These are phyloP conservation scores for Campopleginae sp. DNA, from an alignment of 2,888 invertebrate genomes.

Conservation along the genomic window DNA sequence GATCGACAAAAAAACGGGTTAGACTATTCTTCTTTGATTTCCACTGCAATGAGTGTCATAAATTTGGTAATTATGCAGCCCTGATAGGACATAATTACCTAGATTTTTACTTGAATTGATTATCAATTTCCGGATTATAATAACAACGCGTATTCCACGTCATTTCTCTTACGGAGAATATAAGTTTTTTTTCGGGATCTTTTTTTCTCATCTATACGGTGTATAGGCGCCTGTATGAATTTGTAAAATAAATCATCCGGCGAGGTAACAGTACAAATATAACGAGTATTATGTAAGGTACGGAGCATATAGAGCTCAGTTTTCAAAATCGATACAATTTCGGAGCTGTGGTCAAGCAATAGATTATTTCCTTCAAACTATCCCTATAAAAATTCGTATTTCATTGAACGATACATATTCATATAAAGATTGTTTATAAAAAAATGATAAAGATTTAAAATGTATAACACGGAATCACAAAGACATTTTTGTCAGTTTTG, in stretches of 20 bases:
- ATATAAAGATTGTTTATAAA: conserved; percentile 17
- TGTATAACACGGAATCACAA: conserved; percentile 52
- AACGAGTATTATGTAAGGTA: conserved; percentile 58
- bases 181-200: conserved; percentile 6
- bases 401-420: conserved; percentile 48
- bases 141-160: conserved; percentile 10
- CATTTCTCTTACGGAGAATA: conserved; percentile 10
- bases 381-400: conserved; percentile 52
- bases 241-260: conserved; percentile 33
- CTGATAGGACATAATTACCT: too few species aligned
- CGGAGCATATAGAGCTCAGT: conserved; percentile 40
- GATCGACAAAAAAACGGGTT: neutral
- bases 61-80: too few species aligned
- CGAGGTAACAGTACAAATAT: conserved; percentile 38
- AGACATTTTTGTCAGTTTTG: conserved; percentile 53
- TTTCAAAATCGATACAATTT: conserved; percentile 56
- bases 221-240: conserved; percentile 20
- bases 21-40: neutral
- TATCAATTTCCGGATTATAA: conserved; percentile 13
- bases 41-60: conserved; percentile 1
- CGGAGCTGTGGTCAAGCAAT: conserved; percentile 43
- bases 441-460: conserved; percentile 19
- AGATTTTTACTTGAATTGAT: neutral
- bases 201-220: neutral
- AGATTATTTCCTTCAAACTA: conserved; percentile 22